phyloP scores from a whole-genome alignment of 2,888 invertebrate species.

The Latheticus oryzae region DNA sequence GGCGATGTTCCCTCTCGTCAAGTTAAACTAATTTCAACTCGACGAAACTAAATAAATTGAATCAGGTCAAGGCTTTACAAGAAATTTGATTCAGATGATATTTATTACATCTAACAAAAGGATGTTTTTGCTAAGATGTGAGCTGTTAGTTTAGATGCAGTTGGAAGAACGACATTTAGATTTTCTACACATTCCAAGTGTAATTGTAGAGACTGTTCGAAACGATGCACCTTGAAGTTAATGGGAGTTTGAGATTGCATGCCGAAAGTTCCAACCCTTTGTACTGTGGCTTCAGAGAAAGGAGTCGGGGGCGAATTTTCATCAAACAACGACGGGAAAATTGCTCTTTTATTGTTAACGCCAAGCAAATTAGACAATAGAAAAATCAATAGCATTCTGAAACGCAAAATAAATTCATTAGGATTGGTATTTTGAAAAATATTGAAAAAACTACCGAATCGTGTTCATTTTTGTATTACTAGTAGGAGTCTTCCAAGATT shows the following conservation, averaged over 20 bases:
- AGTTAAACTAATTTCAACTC: constrained; percentile 2
- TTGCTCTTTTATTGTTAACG: too few relatives aligned
- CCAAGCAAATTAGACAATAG: too few relatives aligned
- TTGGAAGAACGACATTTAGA: constrained; percentile 5
- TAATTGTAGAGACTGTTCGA: not conserved
- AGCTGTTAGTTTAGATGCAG: constrained; percentile 5
- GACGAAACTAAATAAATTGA: constrained; percentile 3
- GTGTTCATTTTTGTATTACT: too few relatives aligned
- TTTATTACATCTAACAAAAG: constrained; percentile 1
- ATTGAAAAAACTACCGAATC: too few relatives aligned
- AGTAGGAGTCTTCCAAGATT: too few relatives aligned
- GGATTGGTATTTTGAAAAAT: too few relatives aligned
- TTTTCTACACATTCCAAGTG: constrained; percentile 3
- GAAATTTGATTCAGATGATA: not conserved
- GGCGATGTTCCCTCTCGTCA: constrained; percentile 1
- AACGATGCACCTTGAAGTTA: constrained; percentile 3
- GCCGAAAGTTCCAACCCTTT: not conserved
- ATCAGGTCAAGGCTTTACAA: constrained; percentile 4
- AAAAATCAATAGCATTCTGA: too few relatives aligned
- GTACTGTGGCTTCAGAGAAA: too few relatives aligned
- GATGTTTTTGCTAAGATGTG: not conserved
- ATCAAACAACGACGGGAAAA: too few relatives aligned
- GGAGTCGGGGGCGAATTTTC: constrained; percentile 1
- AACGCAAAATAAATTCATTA: too few relatives aligned
- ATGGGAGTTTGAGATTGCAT: constrained; percentile 1